Percentiles rank a stretch among this genome's conserved stretches.
Conservation (phyloP, 2,797 vertebrate genomes). For the Orestias chungarensis region DNA sequence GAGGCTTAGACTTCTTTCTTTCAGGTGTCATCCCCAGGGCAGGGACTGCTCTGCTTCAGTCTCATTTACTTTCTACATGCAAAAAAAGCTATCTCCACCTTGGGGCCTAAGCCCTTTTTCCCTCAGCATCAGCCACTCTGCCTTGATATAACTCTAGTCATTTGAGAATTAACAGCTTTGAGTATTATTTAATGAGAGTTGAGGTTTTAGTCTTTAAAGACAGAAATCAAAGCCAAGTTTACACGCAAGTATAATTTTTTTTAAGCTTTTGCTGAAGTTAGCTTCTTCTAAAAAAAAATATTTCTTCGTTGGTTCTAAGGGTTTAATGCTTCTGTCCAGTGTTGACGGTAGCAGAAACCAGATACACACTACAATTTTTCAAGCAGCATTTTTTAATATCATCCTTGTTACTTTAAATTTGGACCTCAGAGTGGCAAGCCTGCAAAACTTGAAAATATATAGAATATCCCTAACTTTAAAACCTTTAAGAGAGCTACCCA, state of each 20-base stretch:
- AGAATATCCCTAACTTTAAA: no score
- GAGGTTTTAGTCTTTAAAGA: background rate
- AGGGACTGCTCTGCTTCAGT: background rate
- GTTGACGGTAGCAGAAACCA: no score
- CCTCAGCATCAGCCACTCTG: background rate
- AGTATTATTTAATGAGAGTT: background rate
- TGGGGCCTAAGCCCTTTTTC: background rate
- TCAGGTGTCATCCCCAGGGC: background rate
- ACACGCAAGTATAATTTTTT: background rate
- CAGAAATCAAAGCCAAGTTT: background rate
- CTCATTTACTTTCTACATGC: background rate
- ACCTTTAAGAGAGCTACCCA: no score
- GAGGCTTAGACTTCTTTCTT: background rate
- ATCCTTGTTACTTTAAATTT: no score
- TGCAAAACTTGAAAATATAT: no score
- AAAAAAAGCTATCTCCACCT: background rate
- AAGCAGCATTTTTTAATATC: background rate
- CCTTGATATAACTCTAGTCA: constrained; percentile 1
- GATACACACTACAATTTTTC: no score
- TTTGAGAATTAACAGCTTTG: background rate
- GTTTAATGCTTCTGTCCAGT: no score
- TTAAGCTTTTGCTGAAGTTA: background rate
- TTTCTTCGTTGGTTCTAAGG: background rate
- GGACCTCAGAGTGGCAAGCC: background rate
- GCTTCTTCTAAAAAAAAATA: background rate